Evolutionary conservation across 2,113 vertebrate genomes (phyloP).

Genomic region (Centropus bengalensis): DNA sequence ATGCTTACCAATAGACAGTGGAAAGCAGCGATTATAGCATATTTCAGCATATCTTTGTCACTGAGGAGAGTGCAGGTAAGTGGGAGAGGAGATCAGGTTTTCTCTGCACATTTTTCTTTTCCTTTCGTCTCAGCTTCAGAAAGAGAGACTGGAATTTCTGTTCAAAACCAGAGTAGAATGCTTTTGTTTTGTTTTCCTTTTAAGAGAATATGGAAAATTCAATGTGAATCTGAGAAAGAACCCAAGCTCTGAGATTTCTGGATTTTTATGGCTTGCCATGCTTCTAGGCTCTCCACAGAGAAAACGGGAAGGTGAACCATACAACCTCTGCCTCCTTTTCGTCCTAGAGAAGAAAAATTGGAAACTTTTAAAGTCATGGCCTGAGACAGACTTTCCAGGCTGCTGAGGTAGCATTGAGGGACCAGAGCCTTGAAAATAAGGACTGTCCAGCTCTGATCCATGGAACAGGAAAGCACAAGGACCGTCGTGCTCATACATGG

Average conservation of each 20-base stretch:
- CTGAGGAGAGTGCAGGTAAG: background rate
- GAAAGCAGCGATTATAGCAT: background rate
- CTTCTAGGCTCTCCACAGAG: background rate
- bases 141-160: background rate
- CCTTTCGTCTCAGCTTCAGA: background rate
- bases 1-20: background rate
- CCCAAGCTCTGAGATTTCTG: background rate
- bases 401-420: background rate
- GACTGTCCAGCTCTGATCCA: background rate
- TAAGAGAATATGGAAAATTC: background rate
- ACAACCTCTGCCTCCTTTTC: background rate
- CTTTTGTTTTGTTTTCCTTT: background rate
- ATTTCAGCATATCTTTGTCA: background rate
- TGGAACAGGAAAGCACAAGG: background rate
- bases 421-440: background rate
- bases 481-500: background rate
- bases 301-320: background rate
- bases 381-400: background rate
- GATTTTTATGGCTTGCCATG: background rate
- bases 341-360: background rate
- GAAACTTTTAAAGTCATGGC: background rate
- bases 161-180: background rate
- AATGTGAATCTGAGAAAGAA: background rate
- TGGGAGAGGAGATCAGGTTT: background rate
- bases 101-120: background rate